These are phyloP conservation scores for Urophycis tenuis DNA, from an alignment of 2,797 vertebrate species.

Conservation along the genomic window DNA sequence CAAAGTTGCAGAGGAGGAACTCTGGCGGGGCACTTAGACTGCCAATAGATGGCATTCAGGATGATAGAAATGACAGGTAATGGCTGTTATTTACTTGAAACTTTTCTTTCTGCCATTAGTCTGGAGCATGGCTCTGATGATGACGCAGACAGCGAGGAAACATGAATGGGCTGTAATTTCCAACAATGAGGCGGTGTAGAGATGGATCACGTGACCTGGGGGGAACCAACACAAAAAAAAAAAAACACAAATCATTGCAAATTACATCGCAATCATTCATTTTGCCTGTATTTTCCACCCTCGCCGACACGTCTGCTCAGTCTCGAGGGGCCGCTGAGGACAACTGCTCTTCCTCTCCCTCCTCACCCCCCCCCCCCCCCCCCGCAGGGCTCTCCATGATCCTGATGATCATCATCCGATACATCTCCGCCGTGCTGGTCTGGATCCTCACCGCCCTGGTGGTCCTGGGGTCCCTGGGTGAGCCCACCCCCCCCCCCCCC, in stretches of 20 bases:
- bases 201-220: no score
- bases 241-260: background rate
- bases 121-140: background rate
- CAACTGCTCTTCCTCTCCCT: background rate
- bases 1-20: background rate
- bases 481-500: constrained; percentile 62
- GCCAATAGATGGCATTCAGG: constrained; percentile 8
- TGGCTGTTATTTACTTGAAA: constrained; percentile 12
- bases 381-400: constrained; percentile 92
- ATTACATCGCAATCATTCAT: background rate
- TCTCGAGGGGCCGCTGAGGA: background rate
- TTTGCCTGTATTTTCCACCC: background rate
- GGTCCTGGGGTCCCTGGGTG: constrained; percentile 90
- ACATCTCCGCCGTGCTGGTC: constrained; percentile 93
- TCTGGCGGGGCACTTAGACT: background rate
- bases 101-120: background rate
- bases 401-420: constrained; percentile 95
- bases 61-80: background rate
- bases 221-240: background rate
- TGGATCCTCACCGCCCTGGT: constrained; percentile 93
- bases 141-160: background rate
- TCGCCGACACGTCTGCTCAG: background rate
- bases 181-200: background rate
- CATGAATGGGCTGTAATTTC: background rate
- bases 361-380: constrained; percentile 25